phyloP scores from a whole-genome alignment of 1,140 invertebrate species.

The Hyles euphorbiae region DNA sequence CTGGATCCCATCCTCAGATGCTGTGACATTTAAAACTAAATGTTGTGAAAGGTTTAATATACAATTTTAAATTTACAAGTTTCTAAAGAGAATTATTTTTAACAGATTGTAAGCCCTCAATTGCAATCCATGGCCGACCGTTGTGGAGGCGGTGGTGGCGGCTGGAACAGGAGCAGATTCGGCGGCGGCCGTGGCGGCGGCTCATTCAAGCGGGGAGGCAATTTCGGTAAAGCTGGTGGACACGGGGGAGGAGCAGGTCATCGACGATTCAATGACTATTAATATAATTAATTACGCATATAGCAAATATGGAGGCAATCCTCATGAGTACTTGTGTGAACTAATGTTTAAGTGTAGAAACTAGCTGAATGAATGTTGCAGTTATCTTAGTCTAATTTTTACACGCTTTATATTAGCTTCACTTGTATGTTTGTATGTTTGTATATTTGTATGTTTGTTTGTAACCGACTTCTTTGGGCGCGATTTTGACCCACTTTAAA shows the following conservation, averaged over 20 bases:
- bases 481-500: no score
- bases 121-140: conserved; percentile 77
- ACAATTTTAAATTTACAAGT: conserved; percentile 4
- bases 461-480: no score
- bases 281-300: conserved; percentile 29
- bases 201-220: conserved; percentile 59
- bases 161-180: conserved; percentile 69
- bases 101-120: conserved; percentile 75
- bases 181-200: conserved; percentile 61
- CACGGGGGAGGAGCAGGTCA: conserved; percentile 58
- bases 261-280: conserved; percentile 74
- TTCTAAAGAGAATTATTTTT: conserved; percentile 6
- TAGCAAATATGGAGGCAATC: conserved; percentile 51
- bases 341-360: conserved; percentile 24
- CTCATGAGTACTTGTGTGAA: conserved; percentile 50
- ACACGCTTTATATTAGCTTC: no score
- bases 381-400: conserved; percentile 27
- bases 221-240: conserved; percentile 51
- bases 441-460: no score
- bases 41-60: background rate
- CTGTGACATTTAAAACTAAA: conserved; percentile 72
- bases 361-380: conserved; percentile 14
- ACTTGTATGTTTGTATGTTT: no score
- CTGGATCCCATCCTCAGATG: conserved; percentile 83
- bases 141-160: conserved; percentile 73